A percentile compares a stretch with the other conserved stretches of the same genome.
phyloP scores from a whole-genome alignment of 1,140 invertebrate species.

The Amphibalanus amphitrite region DNA sequence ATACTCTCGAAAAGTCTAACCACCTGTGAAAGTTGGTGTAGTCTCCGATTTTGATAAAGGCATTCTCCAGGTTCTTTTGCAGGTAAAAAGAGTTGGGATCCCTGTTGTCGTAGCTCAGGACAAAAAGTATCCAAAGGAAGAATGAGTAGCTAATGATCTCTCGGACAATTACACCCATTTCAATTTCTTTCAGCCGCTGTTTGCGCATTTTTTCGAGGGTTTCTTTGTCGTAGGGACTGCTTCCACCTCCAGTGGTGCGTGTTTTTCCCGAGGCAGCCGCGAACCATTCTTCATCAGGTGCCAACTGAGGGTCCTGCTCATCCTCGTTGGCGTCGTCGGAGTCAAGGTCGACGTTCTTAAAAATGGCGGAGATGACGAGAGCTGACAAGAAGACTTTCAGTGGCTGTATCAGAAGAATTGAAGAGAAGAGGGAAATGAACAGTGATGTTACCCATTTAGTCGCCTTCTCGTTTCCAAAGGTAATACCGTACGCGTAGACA shows the following conservation, averaged over 20 bases:
- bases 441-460: conserved; percentile 37
- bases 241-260: background rate
- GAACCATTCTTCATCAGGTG: conserved; percentile 20
- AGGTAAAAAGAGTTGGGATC: conserved; percentile 27
- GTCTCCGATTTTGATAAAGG: conserved; percentile 23
- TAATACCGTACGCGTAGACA: conserved; percentile 31
- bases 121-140: conserved; percentile 33
- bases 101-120: conserved; percentile 31
- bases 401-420: conserved; percentile 23
- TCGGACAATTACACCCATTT: conserved; percentile 31
- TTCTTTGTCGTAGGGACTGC: conserved; percentile 4
- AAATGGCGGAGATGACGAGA: conserved; percentile 30
- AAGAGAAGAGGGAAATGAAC: conserved; percentile 34
- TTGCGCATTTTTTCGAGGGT: conserved; percentile 22
- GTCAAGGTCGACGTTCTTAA: conserved; percentile 30
- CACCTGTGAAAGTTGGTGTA: conserved; percentile 10
- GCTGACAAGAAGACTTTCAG: conserved; percentile 27
- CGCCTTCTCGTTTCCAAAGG: conserved; percentile 35
- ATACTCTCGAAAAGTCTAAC: background rate
- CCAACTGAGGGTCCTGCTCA: conserved; percentile 26
- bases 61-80: conserved; percentile 27
- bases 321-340: conserved; percentile 33
- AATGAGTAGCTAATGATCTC: conserved; percentile 31
- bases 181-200: conserved; percentile 29
- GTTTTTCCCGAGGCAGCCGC: background rate